Conservation (phyloP, 2,797 vertebrate species). For the Phoeniculus purpureus region DNA sequence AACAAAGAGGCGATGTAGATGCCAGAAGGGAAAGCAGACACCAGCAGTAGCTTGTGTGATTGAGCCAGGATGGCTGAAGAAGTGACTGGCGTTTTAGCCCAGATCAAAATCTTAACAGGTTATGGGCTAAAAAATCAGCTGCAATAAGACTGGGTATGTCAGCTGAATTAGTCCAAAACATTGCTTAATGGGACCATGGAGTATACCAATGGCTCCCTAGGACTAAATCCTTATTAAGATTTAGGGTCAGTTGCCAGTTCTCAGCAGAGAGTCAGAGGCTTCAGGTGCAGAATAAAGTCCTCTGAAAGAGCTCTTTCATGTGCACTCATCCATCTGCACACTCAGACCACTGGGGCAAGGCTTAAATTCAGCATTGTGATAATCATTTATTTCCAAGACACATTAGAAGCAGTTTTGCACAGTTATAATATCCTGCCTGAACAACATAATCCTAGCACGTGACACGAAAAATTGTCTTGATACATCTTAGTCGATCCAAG, state of each 20-base stretch:
- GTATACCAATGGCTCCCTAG: not conserved
- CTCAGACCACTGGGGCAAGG: not conserved
- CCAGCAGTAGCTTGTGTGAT: not conserved
- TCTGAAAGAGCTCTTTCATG: not conserved
- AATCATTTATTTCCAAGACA: not conserved
- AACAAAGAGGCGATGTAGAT: not conserved
- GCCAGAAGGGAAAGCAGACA: not conserved
- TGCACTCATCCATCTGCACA: not conserved
- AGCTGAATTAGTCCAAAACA: constrained; percentile 2
- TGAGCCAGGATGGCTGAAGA: not conserved
- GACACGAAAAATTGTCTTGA: not conserved
- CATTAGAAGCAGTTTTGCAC: not conserved
- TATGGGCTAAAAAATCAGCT: not conserved
- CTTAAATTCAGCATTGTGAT: not conserved
- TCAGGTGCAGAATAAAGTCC: not conserved
- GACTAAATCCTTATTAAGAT: not conserved
- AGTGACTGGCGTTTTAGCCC: not conserved
- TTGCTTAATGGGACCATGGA: not conserved
- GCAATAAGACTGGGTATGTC: not conserved
- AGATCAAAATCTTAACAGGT: not conserved
- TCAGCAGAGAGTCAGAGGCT: not conserved
- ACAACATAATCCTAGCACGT: not conserved
- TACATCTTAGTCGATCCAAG: not conserved
- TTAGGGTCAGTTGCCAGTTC: not conserved
- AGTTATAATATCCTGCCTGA: not conserved